Base-by-base conservation (phyloP, 2,113 vertebrate species). In the Dipodomys stephensi region DNA sequence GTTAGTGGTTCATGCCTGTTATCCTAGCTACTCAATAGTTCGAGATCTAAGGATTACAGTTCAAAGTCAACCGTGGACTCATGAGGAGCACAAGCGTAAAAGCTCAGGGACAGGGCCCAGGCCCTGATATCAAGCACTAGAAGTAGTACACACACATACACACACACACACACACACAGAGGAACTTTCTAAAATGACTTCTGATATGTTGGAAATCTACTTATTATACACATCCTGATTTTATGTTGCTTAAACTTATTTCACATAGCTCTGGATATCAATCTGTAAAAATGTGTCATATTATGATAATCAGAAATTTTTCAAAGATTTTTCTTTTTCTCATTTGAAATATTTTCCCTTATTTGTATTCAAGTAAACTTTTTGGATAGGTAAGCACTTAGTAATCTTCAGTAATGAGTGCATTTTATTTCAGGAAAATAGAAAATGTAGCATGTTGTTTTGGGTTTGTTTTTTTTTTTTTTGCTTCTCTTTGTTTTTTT, bases 231-330 rank as follows among this genome's bases (percentile, higher is more conserved):
- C 91, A 77, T 86, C 28, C 76, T 67, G 7, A 64, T n/a, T 84
- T 82, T 60, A 77, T 71, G 16, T 92, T 84, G 73, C 25, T 93
- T 93, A 68, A 80, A 87, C 73, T 6, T 85, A 76, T 6, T 88
- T 32, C 23, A 67, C 67, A 9, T 73, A 78, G 46, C 27, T 7
- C n/a, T 53, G 25, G 25, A 7, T 78, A 62, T 19, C n/a, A 60
- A 67, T 78, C 18, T 60, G 22, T 74, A 10, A 62, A 79, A 73
- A 28, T 83, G 74, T 73, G 28, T 73, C 57, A 79, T 71, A 28
- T 10, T 83, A 62, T 64, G 8, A 64, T 23, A 64, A 64, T 64
- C 20, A 64, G 62, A 64, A 57, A 18, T 4, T 7, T 8, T 57
- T 49, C 23, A 64, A 49, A 71, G 25, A 39, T 23, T 83, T 77